phyloP scores from a whole-genome alignment of 2,888 invertebrate species.

The Punctoribates punctum region DNA sequence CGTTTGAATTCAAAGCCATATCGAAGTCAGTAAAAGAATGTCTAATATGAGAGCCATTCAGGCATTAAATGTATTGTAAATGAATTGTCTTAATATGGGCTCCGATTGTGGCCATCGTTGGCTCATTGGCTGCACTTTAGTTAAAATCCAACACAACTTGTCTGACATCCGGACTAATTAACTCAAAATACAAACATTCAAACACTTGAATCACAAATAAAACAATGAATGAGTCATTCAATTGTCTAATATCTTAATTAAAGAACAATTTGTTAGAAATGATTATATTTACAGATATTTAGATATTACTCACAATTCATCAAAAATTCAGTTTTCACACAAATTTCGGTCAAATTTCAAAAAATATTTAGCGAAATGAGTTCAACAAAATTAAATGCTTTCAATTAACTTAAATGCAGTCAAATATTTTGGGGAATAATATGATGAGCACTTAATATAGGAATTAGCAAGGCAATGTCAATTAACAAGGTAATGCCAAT shows the following conservation, averaged over 20 bases:
- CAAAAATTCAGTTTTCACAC: too few species aligned
- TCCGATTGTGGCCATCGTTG: not conserved
- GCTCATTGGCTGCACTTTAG: too few species aligned
- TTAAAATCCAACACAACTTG: not conserved
- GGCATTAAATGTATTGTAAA: not conserved
- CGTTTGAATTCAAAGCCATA: not conserved
- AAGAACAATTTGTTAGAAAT: not conserved
- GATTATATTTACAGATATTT: not conserved
- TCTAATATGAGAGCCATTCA: not conserved
- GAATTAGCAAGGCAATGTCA: too few species aligned
- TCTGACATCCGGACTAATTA: constrained; percentile 29
- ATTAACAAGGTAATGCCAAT: too few species aligned
- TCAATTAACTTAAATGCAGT: too few species aligned
- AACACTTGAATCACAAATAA: not conserved
- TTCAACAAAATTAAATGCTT: too few species aligned
- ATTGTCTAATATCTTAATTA: constrained; percentile 8
- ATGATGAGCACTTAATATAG: too few species aligned
- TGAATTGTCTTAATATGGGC: not conserved
- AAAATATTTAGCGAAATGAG: not conserved
- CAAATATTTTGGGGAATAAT: too few species aligned
- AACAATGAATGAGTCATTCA: constrained; percentile 24
- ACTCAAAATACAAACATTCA: not conserved
- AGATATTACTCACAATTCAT: not conserved
- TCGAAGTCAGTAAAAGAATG: not conserved
- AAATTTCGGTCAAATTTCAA: not conserved